Base-by-base conservation (phyloP, 2,888 invertebrate genomes). In the Cephus pygmeus region DNA sequence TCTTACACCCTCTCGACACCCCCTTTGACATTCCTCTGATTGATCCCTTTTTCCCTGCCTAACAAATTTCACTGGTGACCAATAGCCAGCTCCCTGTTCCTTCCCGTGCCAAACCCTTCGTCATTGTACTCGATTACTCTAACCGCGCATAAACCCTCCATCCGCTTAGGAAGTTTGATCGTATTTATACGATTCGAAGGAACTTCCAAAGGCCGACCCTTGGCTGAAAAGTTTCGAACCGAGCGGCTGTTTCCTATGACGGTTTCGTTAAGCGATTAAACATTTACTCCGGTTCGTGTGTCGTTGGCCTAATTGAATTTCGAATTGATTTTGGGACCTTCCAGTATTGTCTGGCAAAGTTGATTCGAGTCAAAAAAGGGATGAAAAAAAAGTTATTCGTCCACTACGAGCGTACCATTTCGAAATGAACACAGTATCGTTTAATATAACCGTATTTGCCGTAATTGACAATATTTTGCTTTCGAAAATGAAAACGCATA, bases 401-500 rank as follows among this genome's bases (percentile, higher is more conserved):
- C 23, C 15, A 56, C 2, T 23, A 23, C 1, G 23, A 56, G 9
- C 2, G 0, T 23, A 23, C 23, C 9, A 9, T 56, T 23, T 23
- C 23, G 2, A 23, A 23, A 1, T 9, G 23, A 23, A 23, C 56
- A 9, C 2, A 6, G 56, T 56, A 56, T 56, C 56, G 56, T 56
- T 56, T 1, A 56, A 56, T 56, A 56, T 9, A 56, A 56, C 9
- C 9, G 56, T 56, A 56, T 56, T 23, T 23, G 56, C 6, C 23
- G 23, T 1, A 56, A 56, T 56, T 9, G 23, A 9, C 56, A 23
- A 56, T 56, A 9, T 56, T 56, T 23, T 56, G 23, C 23, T 56
- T 56, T 79, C 77, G 83, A 82, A 87, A 86, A 84, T 83, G 81
- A 79, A 85, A 85, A 85, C 85, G 9, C 56, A 56, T 23, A 9